Conservation (phyloP, 2,888 invertebrate genomes). For the Cheiracanthium punctorium region DNA sequence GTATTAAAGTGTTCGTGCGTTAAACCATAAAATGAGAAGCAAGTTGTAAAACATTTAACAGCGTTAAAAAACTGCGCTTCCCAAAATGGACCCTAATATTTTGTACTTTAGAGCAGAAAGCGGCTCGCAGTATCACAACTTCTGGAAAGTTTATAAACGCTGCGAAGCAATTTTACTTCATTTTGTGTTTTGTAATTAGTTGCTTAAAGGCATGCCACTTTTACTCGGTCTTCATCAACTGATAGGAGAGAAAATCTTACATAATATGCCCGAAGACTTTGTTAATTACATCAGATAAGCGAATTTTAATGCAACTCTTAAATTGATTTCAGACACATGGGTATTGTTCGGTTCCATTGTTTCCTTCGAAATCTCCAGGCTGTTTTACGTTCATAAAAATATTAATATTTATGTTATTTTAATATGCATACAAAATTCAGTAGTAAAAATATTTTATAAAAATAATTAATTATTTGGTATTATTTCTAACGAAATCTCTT, state of each 20-base stretch:
- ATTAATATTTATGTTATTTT: no score
- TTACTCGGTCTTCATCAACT: background rate
- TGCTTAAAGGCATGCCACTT: background rate
- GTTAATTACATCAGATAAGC: background rate
- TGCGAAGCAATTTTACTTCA: background rate
- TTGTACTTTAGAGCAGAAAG: background rate
- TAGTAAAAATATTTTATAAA: no score
- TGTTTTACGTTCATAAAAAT: background rate
- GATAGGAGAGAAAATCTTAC: constrained; percentile 14
- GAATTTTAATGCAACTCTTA: background rate
- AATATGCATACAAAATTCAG: no score
- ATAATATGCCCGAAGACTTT: background rate
- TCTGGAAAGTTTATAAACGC: constrained; percentile 15
- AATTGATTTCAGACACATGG: background rate
- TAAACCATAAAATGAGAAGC: background rate
- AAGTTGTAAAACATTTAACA: background rate
- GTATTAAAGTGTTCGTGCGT: background rate
- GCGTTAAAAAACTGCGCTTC: background rate
- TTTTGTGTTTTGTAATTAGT: constrained; percentile 28
- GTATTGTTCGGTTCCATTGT: background rate
- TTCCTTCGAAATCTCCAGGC: background rate
- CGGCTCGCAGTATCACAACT: background rate
- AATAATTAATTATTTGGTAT: no score
- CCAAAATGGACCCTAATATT: background rate
- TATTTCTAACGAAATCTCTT: no score